phyloP scores from a whole-genome alignment of 2,888 invertebrate species.

The Morpho helenor region DNA sequence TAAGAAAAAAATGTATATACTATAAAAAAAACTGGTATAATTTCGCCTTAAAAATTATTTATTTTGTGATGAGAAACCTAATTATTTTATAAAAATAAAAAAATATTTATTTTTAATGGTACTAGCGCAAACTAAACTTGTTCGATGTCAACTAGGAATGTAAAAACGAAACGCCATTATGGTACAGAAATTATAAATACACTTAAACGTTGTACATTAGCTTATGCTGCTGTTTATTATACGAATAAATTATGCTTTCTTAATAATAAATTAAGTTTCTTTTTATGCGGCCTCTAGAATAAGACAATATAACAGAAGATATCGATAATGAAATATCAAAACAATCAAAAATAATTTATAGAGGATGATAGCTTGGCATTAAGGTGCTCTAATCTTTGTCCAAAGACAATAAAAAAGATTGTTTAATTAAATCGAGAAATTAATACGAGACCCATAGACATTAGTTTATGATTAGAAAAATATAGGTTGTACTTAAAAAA shows the following conservation, averaged over 20 bases:
- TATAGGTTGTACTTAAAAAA: too few species aligned
- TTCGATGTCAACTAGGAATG: slow-evolving; percentile 62
- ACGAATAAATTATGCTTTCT: slow-evolving; percentile 59
- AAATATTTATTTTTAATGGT: slow-evolving; percentile 36
- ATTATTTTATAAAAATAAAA: slow-evolving; percentile 35
- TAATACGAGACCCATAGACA: too few species aligned
- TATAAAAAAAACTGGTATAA: slow-evolving; percentile 21
- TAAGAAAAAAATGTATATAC: slow-evolving; percentile 18
- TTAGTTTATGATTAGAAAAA: too few species aligned
- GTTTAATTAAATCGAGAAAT: too few species aligned
- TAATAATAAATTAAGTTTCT: slow-evolving; percentile 43
- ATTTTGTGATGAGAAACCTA: slow-evolving; percentile 35
- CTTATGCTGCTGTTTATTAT: slow-evolving; percentile 53
- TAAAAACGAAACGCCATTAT: slow-evolving; percentile 52
- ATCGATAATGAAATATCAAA: slow-evolving; percentile 46
- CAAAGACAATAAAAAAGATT: too few species aligned
- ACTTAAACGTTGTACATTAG: slow-evolving; percentile 42
- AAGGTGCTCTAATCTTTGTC: too few species aligned
- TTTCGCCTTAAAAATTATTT: slow-evolving; percentile 23
- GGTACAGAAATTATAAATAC: slow-evolving; percentile 78
- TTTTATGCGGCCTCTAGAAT: slow-evolving; percentile 27
- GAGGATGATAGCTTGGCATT: too few species aligned
- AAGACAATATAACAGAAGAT: slow-evolving; percentile 19
- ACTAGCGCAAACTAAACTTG: slow-evolving; percentile 44
- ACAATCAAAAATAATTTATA: slow-evolving; percentile 22